A percentile compares a stretch with the other conserved stretches of the same genome.
Evolutionary conservation across 2,797 vertebrate species (phyloP).

Genomic region (Arnoldichthys spilopterus): DNA sequence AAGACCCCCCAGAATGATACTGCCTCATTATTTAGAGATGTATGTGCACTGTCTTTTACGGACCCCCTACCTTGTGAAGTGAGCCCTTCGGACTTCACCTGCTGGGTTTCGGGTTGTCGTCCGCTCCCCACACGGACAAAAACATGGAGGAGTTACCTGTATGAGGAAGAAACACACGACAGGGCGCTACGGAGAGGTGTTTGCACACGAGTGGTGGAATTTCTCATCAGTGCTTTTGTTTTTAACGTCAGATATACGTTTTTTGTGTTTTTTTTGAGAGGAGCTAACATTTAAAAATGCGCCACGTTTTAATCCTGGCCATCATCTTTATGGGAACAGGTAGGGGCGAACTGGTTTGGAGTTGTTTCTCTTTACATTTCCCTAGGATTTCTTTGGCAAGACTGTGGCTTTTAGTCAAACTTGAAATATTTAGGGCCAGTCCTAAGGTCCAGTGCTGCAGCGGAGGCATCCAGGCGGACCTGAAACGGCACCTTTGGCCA

Average conservation of each 20-base stretch:
- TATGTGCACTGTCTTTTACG: too few relatives aligned
- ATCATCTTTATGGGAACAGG: constrained; percentile 73
- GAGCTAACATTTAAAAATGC: constrained; percentile 61
- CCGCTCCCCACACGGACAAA: constrained; percentile 21
- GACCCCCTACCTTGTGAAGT: constrained; percentile 11
- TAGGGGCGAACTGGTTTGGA: constrained; percentile 51
- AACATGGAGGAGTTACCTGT: constrained; percentile 73
- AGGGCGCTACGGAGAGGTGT: not conserved
- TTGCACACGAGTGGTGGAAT: not conserved
- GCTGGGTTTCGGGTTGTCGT: constrained; percentile 45
- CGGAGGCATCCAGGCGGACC: too few relatives aligned
- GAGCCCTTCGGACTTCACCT: constrained; percentile 54
- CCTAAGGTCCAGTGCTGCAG: too few relatives aligned
- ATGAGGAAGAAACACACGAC: constrained; percentile 49
- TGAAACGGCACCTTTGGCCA: too few relatives aligned
- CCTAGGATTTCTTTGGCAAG: not conserved
- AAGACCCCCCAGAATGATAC: not conserved
- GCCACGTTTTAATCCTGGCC: constrained; percentile 64
- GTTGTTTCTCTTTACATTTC: not conserved
- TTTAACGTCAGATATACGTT: not conserved
- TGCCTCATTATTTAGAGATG: not conserved
- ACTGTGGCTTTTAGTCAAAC: not conserved
- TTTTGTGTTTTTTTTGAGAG: constrained; percentile 23
- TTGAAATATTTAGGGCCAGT: too few relatives aligned
- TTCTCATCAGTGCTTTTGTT: not conserved